A percentile compares a stretch with the other conserved stretches of the same genome.
Evolutionary conservation across 2,888 invertebrate genomes (phyloP).

Genomic region (Drosophila buzzatii): DNA sequence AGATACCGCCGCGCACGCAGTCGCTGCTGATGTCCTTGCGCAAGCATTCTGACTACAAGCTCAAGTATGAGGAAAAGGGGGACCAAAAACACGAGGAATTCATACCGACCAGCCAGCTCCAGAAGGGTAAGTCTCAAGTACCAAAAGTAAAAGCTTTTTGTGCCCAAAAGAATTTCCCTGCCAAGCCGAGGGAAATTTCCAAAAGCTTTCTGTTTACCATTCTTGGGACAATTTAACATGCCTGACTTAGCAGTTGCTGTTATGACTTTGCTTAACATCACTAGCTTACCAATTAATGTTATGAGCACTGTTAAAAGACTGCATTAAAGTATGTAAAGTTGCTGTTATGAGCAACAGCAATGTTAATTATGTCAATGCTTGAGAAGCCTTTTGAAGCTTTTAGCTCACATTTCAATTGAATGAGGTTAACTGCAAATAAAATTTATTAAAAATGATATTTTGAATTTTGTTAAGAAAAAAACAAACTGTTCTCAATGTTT

Average conservation of each 20-base stretch:
- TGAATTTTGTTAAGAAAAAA: no score
- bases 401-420: not conserved
- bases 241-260: not conserved
- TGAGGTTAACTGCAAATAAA: not conserved
- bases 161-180: not conserved
- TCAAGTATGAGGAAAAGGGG: constrained; percentile 85
- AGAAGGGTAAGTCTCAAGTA: constrained; percentile 66
- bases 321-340: no score
- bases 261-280: not conserved
- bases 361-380: not conserved
- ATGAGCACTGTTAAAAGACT: no score
- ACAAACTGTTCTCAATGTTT: no score
- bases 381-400: not conserved
- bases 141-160: not conserved
- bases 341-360: not conserved
- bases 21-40: constrained; percentile 88
- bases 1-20: constrained; percentile 94
- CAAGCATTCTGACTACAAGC: constrained; percentile 85
- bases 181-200: not conserved
- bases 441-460: no score
- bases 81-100: constrained; percentile 85
- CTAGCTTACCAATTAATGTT: not conserved
- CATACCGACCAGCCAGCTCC: constrained; percentile 84
- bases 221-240: not conserved
- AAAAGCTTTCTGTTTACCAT: not conserved